Conservation (phyloP, 2,797 vertebrate species). For the Loris lydekkerianus region DNA sequence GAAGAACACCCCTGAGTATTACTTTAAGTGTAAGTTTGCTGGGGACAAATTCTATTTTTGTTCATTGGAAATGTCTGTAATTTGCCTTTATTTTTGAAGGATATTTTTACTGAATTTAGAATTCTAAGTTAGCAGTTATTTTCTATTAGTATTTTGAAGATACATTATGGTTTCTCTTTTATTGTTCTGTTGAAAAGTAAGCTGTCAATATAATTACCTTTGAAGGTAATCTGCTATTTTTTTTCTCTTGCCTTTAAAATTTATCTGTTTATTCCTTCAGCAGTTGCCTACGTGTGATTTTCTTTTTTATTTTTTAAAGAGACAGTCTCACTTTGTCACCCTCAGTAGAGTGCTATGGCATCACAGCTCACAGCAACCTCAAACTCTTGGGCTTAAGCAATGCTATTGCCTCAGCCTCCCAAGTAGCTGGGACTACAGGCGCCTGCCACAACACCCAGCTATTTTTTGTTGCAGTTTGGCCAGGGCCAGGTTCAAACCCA, state of each 20-base stretch:
- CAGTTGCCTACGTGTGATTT: background rate
- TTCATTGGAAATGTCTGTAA: background rate
- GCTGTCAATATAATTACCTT: constrained; percentile 31
- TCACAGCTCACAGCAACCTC: too few species aligned
- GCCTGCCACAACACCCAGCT: too few species aligned
- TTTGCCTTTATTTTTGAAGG: constrained; percentile 34
- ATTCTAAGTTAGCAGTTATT: constrained; percentile 12
- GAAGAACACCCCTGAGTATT: background rate
- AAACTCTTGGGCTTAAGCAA: too few species aligned
- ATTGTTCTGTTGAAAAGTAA: background rate
- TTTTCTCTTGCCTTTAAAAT: constrained; percentile 9
- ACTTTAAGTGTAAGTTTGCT: constrained; percentile 20
- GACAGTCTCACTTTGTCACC: too few species aligned
- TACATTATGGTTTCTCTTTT: background rate
- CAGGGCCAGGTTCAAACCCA: too few species aligned
- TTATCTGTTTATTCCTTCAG: background rate
- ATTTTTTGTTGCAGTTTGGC: too few species aligned
- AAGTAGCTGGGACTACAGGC: too few species aligned
- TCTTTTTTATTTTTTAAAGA: background rate
- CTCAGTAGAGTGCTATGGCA: too few species aligned
- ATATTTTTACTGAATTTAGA: background rate
- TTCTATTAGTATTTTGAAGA: constrained; percentile 37
- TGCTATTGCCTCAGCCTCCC: too few species aligned
- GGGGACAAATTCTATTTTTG: background rate
- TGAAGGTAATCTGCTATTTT: background rate